Evolutionary conservation across 2,797 vertebrate genomes (phyloP), one percentile per base, ranked within the genome.

Genomic region (Cynopterus sphinx): DNA sequence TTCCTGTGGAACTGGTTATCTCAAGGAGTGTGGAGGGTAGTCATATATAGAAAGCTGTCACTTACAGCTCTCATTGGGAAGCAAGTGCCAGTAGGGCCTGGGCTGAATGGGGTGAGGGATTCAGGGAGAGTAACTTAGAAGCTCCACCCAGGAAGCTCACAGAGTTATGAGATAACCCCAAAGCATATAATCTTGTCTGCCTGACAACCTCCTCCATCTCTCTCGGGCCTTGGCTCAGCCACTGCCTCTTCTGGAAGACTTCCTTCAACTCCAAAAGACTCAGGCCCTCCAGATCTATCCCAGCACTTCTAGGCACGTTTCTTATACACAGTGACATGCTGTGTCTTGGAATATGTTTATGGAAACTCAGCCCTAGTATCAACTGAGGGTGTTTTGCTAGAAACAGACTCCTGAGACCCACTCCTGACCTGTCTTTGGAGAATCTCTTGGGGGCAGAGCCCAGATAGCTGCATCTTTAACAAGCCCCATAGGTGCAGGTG

Each of bases 1-100:
- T 96, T 98, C 95, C 97, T 97, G 95, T 91, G 77, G 91, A 94
- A 97, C 92, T 96, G 92, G 84, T 78, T 92, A 51, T 91, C 91
- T 94, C 79, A 82, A 96, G 91, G 91, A 83, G 81, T 46, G 59
- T 6, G 1, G 70, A 71, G n/a, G 39, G 36, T 43, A 21, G 46
- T 91, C 95, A 12, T 96, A 12, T 96, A 96, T 96, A 94, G 88
- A 92, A 91, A 53, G 46, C 73, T 49, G 9, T 93, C 53, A 82
- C 22, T 19, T 71, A 41, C 8, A 33, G 59, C 41, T 81, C 10
- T 79, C 91, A 75, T 3, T 0, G 9, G 81, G 75, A 95, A 28
- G 31, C 43, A 26, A 31, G 71, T 46, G 63, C 70, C 82, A 81
- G 21, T 6, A 28, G 67, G 28, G n/a, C 65, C 65, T 75, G 53